Evolutionary conservation across 2,888 invertebrate genomes (phyloP), one percentile per base, ranked within the genome.

Genomic region (Tupiocoris notatus): DNA sequence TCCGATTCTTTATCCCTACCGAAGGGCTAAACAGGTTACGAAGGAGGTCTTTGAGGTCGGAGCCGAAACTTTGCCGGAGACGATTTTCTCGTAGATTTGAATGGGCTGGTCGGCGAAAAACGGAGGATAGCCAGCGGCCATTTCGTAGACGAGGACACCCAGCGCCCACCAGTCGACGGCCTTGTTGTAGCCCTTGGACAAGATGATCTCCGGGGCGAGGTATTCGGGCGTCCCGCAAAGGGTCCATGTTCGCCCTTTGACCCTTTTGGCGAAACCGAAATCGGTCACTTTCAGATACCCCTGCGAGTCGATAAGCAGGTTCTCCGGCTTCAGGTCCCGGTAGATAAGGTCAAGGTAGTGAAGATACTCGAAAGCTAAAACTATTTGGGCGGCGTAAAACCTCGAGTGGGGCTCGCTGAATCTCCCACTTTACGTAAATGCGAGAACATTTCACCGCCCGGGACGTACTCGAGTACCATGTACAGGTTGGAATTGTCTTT

Each of bases 161-260:
- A 99, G 89, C 57, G 98, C 98, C 98, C 98, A 99, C 98, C 98
- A 99, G 84, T 99, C 98, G 59, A 99, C 98, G 17, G 98, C 98
- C 85, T 98, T 98, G 87, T 98, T 98, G 86, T 98, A 98, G 76
- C 93, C 94, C 85, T 94, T 94, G 84, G 93, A 93, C 79, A 94
- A 89, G 82, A 94, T 94, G 78, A 94, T 94, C 84, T 94, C 94
- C 0, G 94, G 94, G 64, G 94, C 94, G 74, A 94, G 87, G 84
- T 94, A 94, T 85, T 99, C 99, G 20, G 99, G 99, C 59, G 99
- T 99, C 78, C 99, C 99, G 86, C 99, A 99, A 77, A 99, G 86
- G 78, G 99, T 99, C 98, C 98, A 99, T 86, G 99, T 99, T 85
- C 99, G 91, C n/a, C 98, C 98, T 86, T 98, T 98, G 77, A 99